Conservation (phyloP, 2,888 invertebrate species). For the Seira ritae region DNA sequence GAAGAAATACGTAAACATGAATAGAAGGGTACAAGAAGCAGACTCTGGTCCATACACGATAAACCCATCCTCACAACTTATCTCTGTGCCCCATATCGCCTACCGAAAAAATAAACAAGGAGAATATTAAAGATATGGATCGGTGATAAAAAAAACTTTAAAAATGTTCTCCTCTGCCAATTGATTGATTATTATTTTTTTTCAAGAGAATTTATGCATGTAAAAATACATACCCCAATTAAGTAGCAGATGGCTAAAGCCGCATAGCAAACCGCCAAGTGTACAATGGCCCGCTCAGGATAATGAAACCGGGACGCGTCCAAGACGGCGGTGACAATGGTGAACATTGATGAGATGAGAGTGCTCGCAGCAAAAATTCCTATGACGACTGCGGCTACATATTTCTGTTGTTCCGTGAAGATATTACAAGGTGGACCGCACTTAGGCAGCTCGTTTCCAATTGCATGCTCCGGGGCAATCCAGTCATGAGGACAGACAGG, state of each 20-base stretch:
- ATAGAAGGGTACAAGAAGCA: slow-evolving; percentile 89
- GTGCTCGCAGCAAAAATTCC: slow-evolving; percentile 95
- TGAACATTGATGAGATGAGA: slow-evolving; percentile 92
- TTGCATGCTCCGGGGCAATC: slow-evolving; percentile 68
- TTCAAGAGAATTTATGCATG: neutral
- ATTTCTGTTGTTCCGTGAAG: slow-evolving; percentile 87
- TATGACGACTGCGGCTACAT: slow-evolving; percentile 93
- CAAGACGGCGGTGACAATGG: slow-evolving; percentile 93
- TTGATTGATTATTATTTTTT: neutral
- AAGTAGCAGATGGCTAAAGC: slow-evolving; percentile 94
- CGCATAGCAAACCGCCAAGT: slow-evolving; percentile 95
- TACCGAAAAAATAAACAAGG: slow-evolving; percentile 38
- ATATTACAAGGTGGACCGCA: slow-evolving; percentile 96
- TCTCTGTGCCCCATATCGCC: slow-evolving; percentile 73
- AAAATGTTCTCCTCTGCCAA: neutral
- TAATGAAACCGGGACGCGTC: slow-evolving; percentile 97
- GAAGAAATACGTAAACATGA: slow-evolving; percentile 97
- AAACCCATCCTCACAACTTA: slow-evolving; percentile 71
- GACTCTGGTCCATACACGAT: slow-evolving; percentile 70
- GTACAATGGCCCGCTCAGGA: slow-evolving; percentile 98
- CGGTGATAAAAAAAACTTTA: slow-evolving; percentile 5
- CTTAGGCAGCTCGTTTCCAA: slow-evolving; percentile 76
- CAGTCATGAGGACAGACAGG: slow-evolving; percentile 69
- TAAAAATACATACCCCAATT: slow-evolving; percentile 78
- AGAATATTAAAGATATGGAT: neutral